These are phyloP conservation scores for Pempheris klunzingeri DNA, from an alignment of 2,797 vertebrate genomes.

Conservation along the genomic window DNA sequence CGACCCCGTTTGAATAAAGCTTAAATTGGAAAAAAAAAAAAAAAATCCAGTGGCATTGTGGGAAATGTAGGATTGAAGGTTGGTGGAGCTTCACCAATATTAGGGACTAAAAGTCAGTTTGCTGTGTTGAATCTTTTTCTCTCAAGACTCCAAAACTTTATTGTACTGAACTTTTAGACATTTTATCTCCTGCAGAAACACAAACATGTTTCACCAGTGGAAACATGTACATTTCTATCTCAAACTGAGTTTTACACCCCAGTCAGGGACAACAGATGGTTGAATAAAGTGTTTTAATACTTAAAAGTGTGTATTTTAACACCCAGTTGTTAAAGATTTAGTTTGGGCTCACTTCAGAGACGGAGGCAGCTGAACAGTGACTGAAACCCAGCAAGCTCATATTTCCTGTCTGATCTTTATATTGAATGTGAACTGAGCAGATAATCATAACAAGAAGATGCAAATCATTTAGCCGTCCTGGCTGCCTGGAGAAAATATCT, in stretches of 20 bases:
- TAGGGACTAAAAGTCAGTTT: background rate
- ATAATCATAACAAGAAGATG: background rate
- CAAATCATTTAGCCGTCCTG: background rate
- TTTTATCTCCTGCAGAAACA: background rate
- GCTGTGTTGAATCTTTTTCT: background rate
- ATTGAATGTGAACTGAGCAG: slow-evolving; percentile 6
- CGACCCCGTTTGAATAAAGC: too few species aligned
- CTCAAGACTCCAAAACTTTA: background rate
- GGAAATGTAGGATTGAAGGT: background rate
- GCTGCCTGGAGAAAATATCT: background rate
- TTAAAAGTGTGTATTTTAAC: too few species aligned
- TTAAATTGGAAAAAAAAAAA: too few species aligned
- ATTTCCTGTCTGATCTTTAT: slow-evolving; percentile 7
- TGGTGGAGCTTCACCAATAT: background rate
- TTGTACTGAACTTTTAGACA: background rate
- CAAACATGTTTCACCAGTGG: background rate
- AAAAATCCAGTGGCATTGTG: slow-evolving; percentile 2
- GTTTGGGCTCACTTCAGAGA: background rate
- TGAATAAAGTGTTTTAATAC: background rate
- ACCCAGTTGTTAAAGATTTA: too few species aligned
- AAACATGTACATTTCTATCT: background rate
- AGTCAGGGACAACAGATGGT: background rate
- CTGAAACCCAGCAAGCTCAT: background rate
- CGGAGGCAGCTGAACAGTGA: background rate
- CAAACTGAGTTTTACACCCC: background rate